A percentile compares a stretch with the other conserved stretches of the same genome.
Evolutionary conservation across 2,888 invertebrate species (phyloP).

Genomic region (Erebia ligea): DNA sequence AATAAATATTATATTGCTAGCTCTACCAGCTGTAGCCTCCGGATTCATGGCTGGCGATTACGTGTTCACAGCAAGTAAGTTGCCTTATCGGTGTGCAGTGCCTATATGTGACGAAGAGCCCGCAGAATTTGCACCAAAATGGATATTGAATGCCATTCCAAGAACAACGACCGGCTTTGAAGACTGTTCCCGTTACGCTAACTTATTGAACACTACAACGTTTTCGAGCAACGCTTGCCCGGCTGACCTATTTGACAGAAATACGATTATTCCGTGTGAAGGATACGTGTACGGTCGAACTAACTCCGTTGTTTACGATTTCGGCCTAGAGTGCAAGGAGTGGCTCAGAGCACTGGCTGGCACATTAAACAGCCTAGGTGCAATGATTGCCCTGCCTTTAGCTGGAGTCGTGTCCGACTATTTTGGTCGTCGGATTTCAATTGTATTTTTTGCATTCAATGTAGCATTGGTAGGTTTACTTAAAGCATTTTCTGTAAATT

Average conservation of each 20-base stretch:
- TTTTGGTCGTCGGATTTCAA: slow-evolving; percentile 66
- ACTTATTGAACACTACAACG: slow-evolving; percentile 45
- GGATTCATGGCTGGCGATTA: slow-evolving; percentile 73
- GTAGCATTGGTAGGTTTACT: slow-evolving; percentile 65
- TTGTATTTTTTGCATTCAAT: slow-evolving; percentile 71
- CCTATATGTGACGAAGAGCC: slow-evolving; percentile 61
- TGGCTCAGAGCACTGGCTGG: slow-evolving; percentile 90
- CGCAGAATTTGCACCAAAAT: slow-evolving; percentile 61
- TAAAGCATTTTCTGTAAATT: slow-evolving; percentile 72
- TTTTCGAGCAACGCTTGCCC: slow-evolving; percentile 52
- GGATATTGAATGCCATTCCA: slow-evolving; percentile 68
- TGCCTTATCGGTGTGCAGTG: slow-evolving; percentile 65
- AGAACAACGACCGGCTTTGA: slow-evolving; percentile 59
- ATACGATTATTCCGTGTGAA: slow-evolving; percentile 59
- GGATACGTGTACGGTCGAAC: slow-evolving; percentile 64
- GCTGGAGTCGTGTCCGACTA: slow-evolving; percentile 88
- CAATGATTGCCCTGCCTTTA: slow-evolving; percentile 86
- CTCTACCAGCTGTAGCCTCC: slow-evolving; percentile 61
- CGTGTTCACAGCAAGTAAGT: slow-evolving; percentile 67
- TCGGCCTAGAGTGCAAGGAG: slow-evolving; percentile 76
- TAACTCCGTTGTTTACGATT: slow-evolving; percentile 72
- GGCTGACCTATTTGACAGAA: slow-evolving; percentile 60
- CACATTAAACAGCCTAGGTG: slow-evolving; percentile 88
- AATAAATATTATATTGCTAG: slow-evolving; percentile 58
- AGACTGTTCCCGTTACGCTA: slow-evolving; percentile 64